These are phyloP conservation scores for Atopsyche davidsoni DNA, from an alignment of 1,140 invertebrate species.

Conservation along the genomic window DNA sequence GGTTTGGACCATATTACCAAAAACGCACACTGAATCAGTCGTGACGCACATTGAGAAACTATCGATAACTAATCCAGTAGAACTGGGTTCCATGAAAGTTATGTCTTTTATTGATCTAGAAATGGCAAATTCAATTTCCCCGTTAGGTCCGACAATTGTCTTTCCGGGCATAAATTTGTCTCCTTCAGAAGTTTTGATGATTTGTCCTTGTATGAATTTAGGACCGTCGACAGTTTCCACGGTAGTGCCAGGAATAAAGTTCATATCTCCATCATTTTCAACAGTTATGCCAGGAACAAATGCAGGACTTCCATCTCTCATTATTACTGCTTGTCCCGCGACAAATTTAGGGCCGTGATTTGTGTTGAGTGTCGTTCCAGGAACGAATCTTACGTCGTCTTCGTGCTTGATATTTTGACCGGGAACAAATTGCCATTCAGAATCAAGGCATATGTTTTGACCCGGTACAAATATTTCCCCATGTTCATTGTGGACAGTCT, in stretches of 20 bases:
- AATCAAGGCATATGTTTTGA: constrained; percentile 53
- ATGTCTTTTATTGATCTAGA: constrained; percentile 55
- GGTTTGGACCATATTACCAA: constrained; percentile 64
- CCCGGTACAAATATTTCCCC: constrained; percentile 59
- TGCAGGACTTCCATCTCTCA: constrained; percentile 42
- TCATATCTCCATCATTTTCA: constrained; percentile 34
- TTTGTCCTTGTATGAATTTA: constrained; percentile 63
- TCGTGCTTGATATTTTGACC: constrained; percentile 51
- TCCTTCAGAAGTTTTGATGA: constrained; percentile 51
- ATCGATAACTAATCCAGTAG: constrained; percentile 53
- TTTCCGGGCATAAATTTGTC: constrained; percentile 58
- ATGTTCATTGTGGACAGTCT: constrained; percentile 50
- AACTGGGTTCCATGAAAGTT: constrained; percentile 46
- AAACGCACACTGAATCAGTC: constrained; percentile 52
- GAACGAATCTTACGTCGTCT: constrained; percentile 51
- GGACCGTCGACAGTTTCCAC: constrained; percentile 58
- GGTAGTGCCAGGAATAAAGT: constrained; percentile 61
- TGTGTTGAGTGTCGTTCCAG: constrained; percentile 59
- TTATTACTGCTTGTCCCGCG: constrained; percentile 55
- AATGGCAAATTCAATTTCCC: constrained; percentile 53
- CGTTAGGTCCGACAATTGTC: constrained; percentile 42
- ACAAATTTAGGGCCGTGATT: constrained; percentile 59
- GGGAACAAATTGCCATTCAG: constrained; percentile 57
- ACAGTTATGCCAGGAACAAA: constrained; percentile 53
- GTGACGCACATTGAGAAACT: constrained; percentile 50